phyloP scores from a whole-genome alignment of 64 coral and sea anemone species.

The Porites lutea region DNA sequence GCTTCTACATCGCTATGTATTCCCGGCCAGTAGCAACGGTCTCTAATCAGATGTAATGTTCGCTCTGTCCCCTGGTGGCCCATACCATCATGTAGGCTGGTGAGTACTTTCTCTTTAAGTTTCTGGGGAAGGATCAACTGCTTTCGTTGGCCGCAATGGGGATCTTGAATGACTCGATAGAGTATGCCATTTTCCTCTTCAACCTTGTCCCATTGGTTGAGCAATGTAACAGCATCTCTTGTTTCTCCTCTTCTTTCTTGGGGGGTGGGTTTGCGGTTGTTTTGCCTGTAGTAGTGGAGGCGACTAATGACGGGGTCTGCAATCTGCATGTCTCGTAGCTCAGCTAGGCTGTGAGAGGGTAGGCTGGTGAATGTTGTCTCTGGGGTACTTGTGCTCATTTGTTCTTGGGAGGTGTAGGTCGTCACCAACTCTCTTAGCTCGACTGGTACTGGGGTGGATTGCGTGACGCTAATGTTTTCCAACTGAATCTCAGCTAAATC shows the following conservation, averaged over 20 bases:
- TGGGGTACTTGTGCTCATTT: too few relatives aligned
- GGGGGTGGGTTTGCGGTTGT: conserved; percentile 16
- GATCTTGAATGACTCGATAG: conserved; percentile 44
- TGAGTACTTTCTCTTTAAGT: conserved; percentile 27
- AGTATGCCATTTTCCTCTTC: conserved; percentile 8
- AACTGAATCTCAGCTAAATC: neutral
- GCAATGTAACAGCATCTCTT: conserved; percentile 4
- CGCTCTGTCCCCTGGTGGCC: conserved; percentile 64
- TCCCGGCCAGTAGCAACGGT: conserved; percentile 45
- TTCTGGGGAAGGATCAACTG: conserved; percentile 27
- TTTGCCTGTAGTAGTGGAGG: conserved; percentile 3
- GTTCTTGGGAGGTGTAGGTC: too few relatives aligned
- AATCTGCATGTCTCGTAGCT: conserved; percentile 44
- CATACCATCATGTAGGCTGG: conserved; percentile 30
- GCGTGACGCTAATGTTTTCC: too few relatives aligned
- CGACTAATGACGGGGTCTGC: conserved; percentile 43
- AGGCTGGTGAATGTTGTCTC: too few relatives aligned
- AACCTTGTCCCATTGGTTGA: conserved; percentile 40
- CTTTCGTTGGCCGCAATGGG: conserved; percentile 20
- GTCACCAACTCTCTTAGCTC: too few relatives aligned
- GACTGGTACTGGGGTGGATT: too few relatives aligned
- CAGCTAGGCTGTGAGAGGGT: neutral
- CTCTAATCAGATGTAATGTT: conserved; percentile 37
- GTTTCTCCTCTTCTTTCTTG: neutral
- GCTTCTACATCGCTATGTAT: conserved; percentile 29